Base-by-base conservation (phyloP, 2,113 vertebrate genomes). In the Larimichthys polyactis region DNA sequence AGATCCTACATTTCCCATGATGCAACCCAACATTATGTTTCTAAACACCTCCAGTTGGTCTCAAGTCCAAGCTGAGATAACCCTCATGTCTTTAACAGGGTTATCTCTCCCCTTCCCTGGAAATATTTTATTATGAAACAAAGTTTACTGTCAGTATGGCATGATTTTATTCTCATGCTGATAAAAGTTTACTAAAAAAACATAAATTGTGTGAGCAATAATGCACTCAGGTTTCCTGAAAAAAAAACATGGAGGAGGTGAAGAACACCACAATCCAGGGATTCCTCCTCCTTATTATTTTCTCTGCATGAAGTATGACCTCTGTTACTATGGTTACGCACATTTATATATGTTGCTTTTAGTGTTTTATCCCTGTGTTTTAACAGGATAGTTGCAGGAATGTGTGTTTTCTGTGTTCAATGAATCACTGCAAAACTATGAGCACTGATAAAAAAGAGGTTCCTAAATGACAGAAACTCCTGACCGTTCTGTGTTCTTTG, bases 401-500 rank as follows among this genome's bases (percentile, higher is more conserved):
- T 63, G 2, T 7, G 14, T 40, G 24, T 36, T 46, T 46, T 14
- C 3, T 46, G 14, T 14, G 12, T 40, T 40, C 36, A 40, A 40
- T 2, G 36, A 40, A 36, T 36, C 32, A 7, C 1, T 36, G 32
- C 32, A 40, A 40, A 7, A 40, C 7, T 40, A 40, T 8, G 7
- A 40, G 36, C 36, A 9, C 36, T 40, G 36, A 40, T 40, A 40
- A 9, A 40, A 40, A 40, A 6, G 7, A 40, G 48, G 36, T 72
- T 55, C 65, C 27, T 55, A 78, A 80, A 63, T 20, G 71, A 16
- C 54, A 76, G 71, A 78, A 66, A 29, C 15, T 10, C n/a, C 20
- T 11, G 10, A 3, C 46, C 7, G 36, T 9, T 49, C 24, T 69
- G 57, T 46, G 22, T 11, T 78, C 59, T 52, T 44, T 14, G 49